Conservation (phyloP, 1,140 invertebrate genomes). For the Neuroterus valhalla region DNA sequence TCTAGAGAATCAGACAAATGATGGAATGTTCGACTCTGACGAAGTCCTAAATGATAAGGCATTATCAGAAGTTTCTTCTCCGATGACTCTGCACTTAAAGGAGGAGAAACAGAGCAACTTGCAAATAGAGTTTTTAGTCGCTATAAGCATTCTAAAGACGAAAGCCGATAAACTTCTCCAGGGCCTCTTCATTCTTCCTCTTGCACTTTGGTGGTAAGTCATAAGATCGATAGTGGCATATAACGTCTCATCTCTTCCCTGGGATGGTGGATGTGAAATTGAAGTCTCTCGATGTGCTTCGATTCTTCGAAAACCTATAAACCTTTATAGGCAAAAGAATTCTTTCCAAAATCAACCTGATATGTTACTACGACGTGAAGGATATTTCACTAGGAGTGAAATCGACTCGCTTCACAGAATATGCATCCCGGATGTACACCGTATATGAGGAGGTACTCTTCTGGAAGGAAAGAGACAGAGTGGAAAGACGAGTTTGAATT, state of each 20-base stretch:
- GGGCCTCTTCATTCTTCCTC: conserved; percentile 38
- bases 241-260: conserved; percentile 40
- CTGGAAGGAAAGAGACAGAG: background rate
- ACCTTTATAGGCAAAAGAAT: background rate
- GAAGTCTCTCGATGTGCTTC: conserved; percentile 26
- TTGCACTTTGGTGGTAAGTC: conserved; percentile 55
- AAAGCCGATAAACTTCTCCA: conserved; percentile 14
- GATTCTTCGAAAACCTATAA: background rate
- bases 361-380: background rate
- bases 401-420: conserved; percentile 23
- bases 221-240: conserved; percentile 55
- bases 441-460: conserved; percentile 10
- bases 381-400: conserved; percentile 1
- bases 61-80: too few species aligned
- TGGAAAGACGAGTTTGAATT: conserved; percentile 24
- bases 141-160: conserved; percentile 23
- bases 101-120: conserved; percentile 9
- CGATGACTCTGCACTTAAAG: too few species aligned
- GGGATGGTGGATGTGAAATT: background rate
- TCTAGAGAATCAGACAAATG: too few species aligned
- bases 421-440: conserved; percentile 15
- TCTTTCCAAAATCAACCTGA: conserved; percentile 1
- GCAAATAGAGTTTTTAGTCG: conserved; percentile 11
- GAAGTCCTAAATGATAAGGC: too few species aligned
- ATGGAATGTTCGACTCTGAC: too few species aligned